phyloP scores from a whole-genome alignment of 2,797 vertebrate species.

The Ptychadena robeensis region DNA sequence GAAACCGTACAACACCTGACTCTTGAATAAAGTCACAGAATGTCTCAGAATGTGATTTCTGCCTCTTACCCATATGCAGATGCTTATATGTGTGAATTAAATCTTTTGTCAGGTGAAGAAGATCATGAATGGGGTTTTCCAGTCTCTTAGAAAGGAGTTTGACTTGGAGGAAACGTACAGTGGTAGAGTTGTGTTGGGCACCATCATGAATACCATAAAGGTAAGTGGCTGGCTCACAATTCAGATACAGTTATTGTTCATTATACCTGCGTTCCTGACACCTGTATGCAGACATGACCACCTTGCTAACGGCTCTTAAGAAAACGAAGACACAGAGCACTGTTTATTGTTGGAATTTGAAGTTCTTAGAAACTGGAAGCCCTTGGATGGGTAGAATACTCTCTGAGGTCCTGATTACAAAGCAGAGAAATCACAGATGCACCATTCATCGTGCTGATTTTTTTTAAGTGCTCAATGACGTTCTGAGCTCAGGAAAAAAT shows the following conservation, averaged over 20 bases:
- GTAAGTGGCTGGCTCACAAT: conserved; percentile 67
- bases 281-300: not conserved
- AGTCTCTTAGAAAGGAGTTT: conserved; percentile 88
- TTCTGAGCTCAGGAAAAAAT: too few relatives aligned
- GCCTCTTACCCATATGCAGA: not conserved
- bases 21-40: too few relatives aligned
- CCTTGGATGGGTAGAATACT: too few relatives aligned
- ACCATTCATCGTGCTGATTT: too few relatives aligned
- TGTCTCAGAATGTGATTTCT: not conserved
- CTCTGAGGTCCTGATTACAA: too few relatives aligned
- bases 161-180: conserved; percentile 85
- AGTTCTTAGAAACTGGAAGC: too few relatives aligned
- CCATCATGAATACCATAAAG: conserved; percentile 91
- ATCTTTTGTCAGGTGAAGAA: conserved; percentile 85
- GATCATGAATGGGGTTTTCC: conserved; percentile 96
- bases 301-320: too few relatives aligned
- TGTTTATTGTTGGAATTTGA: too few relatives aligned
- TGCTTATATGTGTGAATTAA: not conserved
- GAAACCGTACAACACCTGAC: too few relatives aligned
- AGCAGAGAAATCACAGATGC: too few relatives aligned
- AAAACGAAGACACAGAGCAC: too few relatives aligned
- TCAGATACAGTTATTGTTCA: not conserved
- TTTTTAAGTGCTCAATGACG: too few relatives aligned
- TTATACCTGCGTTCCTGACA: not conserved
- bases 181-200: conserved; percentile 81